These are phyloP conservation scores for Oryzias celebensis DNA, from an alignment of 2,113 vertebrate genomes.

Conservation along the genomic window DNA sequence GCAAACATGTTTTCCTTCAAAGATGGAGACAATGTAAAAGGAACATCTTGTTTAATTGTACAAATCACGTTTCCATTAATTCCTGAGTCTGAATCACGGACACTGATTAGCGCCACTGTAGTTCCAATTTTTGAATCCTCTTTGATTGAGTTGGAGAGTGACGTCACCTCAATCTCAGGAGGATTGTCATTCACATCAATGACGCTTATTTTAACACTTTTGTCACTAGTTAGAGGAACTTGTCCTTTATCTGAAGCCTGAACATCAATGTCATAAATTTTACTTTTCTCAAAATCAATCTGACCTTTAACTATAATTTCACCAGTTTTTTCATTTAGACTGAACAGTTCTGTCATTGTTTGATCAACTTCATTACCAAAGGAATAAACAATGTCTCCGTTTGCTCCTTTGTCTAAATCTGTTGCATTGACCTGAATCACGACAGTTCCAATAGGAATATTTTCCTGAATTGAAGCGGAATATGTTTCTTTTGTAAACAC, in stretches of 20 bases:
- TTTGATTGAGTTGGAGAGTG: slow-evolving; percentile 7
- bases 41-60: slow-evolving; percentile 23
- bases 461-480: slow-evolving; percentile 48
- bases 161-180: slow-evolving; percentile 39
- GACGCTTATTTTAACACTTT: slow-evolving; percentile 48
- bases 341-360: slow-evolving; percentile 50
- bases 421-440: slow-evolving; percentile 55
- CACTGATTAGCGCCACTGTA: slow-evolving; percentile 46
- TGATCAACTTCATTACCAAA: slow-evolving; percentile 45
- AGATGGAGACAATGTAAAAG: slow-evolving; percentile 51
- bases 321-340: slow-evolving; percentile 44
- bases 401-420: slow-evolving; percentile 56
- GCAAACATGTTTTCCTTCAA: slow-evolving; percentile 54
- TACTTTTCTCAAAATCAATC: slow-evolving; percentile 53
- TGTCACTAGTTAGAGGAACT: slow-evolving; percentile 12
- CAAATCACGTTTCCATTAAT: slow-evolving; percentile 35
- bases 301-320: slow-evolving; percentile 48
- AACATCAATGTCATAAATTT: slow-evolving; percentile 46
- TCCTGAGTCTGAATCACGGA: slow-evolving; percentile 53
- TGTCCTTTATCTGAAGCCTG: slow-evolving; percentile 52
- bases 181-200: slow-evolving; percentile 44
- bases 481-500: slow-evolving; percentile 56
- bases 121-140: slow-evolving; percentile 53
- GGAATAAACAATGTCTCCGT: slow-evolving; percentile 51
- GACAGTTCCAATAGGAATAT: slow-evolving; percentile 10